Conservation (phyloP, 1,140 invertebrate species). For the Medauroidea extradentata region DNA sequence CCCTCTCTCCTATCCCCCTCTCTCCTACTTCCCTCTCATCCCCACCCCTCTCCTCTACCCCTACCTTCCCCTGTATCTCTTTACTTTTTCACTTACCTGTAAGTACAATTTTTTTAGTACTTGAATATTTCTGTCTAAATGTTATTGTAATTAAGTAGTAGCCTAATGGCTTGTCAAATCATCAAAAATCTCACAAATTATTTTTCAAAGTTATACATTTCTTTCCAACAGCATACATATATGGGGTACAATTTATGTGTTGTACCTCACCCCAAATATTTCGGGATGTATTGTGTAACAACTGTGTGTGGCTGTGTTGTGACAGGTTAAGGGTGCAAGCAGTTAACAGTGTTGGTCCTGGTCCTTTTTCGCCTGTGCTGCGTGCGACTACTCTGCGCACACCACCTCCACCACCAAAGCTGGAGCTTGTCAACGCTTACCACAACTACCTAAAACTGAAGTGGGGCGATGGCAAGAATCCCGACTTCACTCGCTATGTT, state of each 20-base stretch:
- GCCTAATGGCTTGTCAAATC: no score
- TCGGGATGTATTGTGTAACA: not conserved
- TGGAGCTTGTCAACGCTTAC: slow-evolving; percentile 64
- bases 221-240: no score
- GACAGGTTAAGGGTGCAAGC: slow-evolving; percentile 71
- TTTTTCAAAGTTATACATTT: no score
- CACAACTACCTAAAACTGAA: slow-evolving; percentile 82
- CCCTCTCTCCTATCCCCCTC: no score
- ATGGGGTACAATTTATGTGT: no score
- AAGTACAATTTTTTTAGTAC: no score
- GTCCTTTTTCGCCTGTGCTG: slow-evolving; percentile 65
- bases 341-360: slow-evolving; percentile 75
- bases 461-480: slow-evolving; percentile 68
- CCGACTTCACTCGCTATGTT: slow-evolving; percentile 67
- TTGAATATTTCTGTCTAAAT: no score
- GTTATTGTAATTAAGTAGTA: not conserved
- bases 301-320: not conserved
- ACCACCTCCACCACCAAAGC: slow-evolving; percentile 67
- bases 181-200: no score
- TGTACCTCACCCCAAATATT: not conserved
- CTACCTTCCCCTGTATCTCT: no score
- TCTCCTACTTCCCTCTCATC: no score
- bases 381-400: slow-evolving; percentile 67
- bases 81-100: no score
- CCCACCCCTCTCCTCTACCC: no score